These are phyloP conservation scores for Pogonocichla stellata DNA, from an alignment of 2,113 vertebrate species.

Conservation along the genomic window DNA sequence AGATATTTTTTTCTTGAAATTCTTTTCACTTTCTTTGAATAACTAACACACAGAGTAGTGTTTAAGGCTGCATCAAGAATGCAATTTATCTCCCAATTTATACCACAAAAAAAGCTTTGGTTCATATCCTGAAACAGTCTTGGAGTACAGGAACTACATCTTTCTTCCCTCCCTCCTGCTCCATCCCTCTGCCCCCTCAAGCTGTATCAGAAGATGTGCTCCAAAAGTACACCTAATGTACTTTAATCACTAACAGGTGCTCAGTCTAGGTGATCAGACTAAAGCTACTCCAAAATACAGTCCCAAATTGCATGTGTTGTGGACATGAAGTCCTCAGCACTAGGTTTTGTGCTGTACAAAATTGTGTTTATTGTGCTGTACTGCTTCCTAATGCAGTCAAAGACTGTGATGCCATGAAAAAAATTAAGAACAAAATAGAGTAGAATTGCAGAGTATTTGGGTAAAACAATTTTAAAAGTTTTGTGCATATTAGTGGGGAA, in stretches of 20 bases:
- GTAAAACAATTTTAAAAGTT: neutral
- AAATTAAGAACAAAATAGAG: neutral
- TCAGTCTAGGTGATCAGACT: neutral
- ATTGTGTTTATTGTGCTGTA: neutral
- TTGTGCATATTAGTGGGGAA: neutral
- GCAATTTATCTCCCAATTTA: neutral
- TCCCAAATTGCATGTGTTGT: neutral
- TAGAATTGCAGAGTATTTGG: neutral
- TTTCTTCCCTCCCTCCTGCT: neutral
- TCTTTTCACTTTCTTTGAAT: neutral
- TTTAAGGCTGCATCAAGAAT: neutral
- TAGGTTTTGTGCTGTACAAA: neutral
- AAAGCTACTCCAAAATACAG: neutral
- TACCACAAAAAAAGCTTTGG: neutral
- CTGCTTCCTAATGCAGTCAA: neutral
- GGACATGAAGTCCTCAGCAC: neutral
- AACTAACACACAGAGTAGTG: neutral
- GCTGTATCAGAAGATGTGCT: neutral
- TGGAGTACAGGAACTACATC: neutral
- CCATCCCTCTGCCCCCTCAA: neutral
- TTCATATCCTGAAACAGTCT: neutral
- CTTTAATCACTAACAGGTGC: neutral
- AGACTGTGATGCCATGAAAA: neutral
- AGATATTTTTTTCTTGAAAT: neutral
- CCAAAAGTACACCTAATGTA: neutral